Evolutionary conservation across 30 jellyfish, hydroid and myxozoan species (phyloP).

Genomic region (Turritopsis dohrnii): DNA sequence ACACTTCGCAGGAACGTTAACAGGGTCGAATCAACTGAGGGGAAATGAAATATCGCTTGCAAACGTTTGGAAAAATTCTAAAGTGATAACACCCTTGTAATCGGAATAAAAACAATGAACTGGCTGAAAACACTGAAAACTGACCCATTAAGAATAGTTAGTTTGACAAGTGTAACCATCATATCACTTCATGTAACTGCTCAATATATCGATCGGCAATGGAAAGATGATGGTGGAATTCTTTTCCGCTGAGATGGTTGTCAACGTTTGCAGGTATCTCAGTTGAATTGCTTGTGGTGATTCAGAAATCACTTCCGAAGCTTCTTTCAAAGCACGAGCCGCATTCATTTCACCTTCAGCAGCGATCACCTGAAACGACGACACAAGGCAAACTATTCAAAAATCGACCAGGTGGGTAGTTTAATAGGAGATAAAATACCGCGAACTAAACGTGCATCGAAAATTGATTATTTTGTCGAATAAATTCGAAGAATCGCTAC

Average conservation of each 20-base stretch:
- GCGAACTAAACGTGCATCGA: too few species aligned
- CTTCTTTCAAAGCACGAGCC: slow-evolving; percentile 94
- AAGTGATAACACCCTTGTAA: neutral
- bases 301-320: slow-evolving; percentile 81
- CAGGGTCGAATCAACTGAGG: too few species aligned
- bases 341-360: slow-evolving; percentile 97
- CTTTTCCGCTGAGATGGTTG: slow-evolving; percentile 90
- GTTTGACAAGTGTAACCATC: neutral
- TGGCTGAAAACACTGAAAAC: too few species aligned
- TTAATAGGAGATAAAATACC: too few species aligned
- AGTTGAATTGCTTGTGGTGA: slow-evolving; percentile 88
- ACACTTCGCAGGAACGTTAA: too few species aligned
- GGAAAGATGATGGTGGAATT: slow-evolving; percentile 91
- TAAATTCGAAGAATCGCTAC: too few species aligned
- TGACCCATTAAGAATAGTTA: neutral
- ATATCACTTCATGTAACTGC: slow-evolving; percentile 21
- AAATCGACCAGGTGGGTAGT: too few species aligned
- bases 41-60: neutral
- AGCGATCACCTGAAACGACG: slow-evolving; percentile 67
- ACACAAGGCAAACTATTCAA: too few species aligned
- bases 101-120: too few species aligned
- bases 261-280: slow-evolving; percentile 84
- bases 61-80: neutral
- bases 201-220: slow-evolving; percentile 80
- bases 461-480: too few species aligned